Evolutionary conservation across 2,113 vertebrate genomes (phyloP), one percentile per base, ranked within the genome.

Genomic region (Catharus bicknelli): DNA sequence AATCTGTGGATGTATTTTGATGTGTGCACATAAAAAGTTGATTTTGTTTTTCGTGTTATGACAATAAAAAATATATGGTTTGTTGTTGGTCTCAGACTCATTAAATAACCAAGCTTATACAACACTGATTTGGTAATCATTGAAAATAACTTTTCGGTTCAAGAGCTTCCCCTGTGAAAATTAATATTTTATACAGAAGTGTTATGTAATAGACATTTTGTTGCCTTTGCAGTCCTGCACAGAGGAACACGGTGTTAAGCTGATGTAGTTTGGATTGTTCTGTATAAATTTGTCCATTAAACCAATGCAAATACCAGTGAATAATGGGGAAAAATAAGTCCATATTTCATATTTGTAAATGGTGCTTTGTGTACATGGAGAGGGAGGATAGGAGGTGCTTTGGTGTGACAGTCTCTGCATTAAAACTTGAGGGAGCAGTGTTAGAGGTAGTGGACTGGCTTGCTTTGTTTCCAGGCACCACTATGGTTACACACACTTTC

Each of bases 191-290:
- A 83, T 93, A 81, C 16, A 26, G 53, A 82, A 57, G 48, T 66
- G n/a, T 95, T 97, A 92, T 66, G 48, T 74, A 95, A 96, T 86
- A 81, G 67, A 57, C 72, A 83, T 91, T 95, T 96, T 95, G 72
- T 93, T 13, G 3, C 68, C 43, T 88, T 91, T 95, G 76, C 88
- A 93, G 83, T 61, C 74, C 73, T 79, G 63, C 70, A 53, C 20
- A 43, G 83, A 54, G 64, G 67, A 78, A 26, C 55, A 27, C 17
- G 1, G n/a, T 61, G 32, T 91, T 61, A 83, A 70, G 77, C 32
- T 86, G 73, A 47, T 62, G 62, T 86, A 10, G 5, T 85, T 89
- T 51, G 66, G 25, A 29, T 92, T 79, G 47, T 76, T 94, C 10
- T 16, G 27, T 73, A 50, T 77, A 70, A 78, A 67, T 73, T 50